Evolutionary conservation across 2,888 invertebrate genomes (phyloP).

Genomic region (Melipona beecheii): DNA sequence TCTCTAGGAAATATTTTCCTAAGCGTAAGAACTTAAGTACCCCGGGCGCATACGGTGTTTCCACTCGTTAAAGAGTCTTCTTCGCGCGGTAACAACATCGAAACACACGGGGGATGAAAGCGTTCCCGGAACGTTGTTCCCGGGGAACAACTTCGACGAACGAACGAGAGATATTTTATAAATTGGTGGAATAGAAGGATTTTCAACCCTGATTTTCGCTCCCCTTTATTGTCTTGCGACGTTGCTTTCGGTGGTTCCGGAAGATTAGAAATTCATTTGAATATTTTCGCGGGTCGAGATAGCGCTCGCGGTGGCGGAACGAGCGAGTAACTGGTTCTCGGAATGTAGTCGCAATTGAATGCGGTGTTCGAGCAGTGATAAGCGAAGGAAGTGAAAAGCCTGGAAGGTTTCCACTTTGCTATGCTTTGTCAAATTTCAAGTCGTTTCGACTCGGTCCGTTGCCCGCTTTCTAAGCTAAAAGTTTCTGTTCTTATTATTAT

Average conservation of each 20-base stretch:
- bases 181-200: not conserved
- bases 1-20: constrained; percentile 78
- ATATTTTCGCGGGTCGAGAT: constrained; percentile 81
- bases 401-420: not conserved
- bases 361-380: constrained; percentile 34
- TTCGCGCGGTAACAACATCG: constrained; percentile 5
- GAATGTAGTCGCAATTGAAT: constrained; percentile 48
- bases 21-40: constrained; percentile 74
- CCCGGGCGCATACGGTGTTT: constrained; percentile 39
- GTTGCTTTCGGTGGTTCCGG: constrained; percentile 66
- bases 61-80: constrained; percentile 58
- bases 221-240: constrained; percentile 35
- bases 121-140: not conserved
- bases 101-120: not conserved
- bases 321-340: constrained; percentile 53
- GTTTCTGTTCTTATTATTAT: too few relatives aligned
- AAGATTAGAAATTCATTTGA: constrained; percentile 85
- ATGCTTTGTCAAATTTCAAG: not conserved
- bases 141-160: not conserved
- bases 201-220: constrained; percentile 56
- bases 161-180: not conserved
- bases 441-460: too few relatives aligned
- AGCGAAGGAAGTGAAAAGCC: constrained; percentile 20
- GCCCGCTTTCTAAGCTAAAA: too few relatives aligned
- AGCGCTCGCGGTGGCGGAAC: constrained; percentile 37